phyloP scores from a whole-genome alignment of 2,113 vertebrate species.

The Thymallus thymallus region DNA sequence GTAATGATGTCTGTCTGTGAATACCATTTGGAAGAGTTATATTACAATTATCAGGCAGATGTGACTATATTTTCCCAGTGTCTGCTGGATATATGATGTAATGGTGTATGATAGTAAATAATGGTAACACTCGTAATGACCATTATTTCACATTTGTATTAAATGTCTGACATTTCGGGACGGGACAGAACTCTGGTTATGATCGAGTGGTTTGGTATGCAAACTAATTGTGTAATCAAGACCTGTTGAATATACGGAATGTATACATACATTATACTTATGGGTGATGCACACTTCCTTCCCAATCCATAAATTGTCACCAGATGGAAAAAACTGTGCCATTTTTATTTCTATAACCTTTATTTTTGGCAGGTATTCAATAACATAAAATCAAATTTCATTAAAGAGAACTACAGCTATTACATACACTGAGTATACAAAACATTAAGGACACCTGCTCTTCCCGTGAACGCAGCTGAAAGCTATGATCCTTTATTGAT shows the following conservation, averaged over 20 bases:
- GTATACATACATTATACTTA: not conserved
- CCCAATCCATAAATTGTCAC: not conserved
- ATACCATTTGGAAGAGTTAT: conserved; percentile 21
- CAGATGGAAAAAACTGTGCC: not conserved
- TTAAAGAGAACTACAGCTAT: no score
- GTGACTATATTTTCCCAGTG: not conserved
- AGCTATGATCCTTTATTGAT: no score
- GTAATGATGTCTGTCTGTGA: conserved; percentile 24
- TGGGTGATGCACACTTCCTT: no score
- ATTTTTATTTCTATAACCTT: not conserved
- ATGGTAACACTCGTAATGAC: conserved; percentile 10
- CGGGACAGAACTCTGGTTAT: conserved; percentile 14
- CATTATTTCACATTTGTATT: conserved; percentile 21
- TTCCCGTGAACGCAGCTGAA: no score
- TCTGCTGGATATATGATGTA: conserved; percentile 10
- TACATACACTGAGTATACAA: no score
- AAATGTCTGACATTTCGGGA: conserved; percentile 10
- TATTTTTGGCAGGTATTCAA: no score
- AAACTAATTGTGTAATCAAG: not conserved
- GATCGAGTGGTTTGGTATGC: not conserved
- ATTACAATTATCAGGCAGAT: conserved; percentile 1
- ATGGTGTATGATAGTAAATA: conserved; percentile 27
- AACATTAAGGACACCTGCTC: no score
- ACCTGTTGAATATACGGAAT: not conserved
- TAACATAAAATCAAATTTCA: no score